Evolutionary conservation across 2,797 vertebrate genomes (phyloP).

Genomic region (Lacerta bilineata): DNA sequence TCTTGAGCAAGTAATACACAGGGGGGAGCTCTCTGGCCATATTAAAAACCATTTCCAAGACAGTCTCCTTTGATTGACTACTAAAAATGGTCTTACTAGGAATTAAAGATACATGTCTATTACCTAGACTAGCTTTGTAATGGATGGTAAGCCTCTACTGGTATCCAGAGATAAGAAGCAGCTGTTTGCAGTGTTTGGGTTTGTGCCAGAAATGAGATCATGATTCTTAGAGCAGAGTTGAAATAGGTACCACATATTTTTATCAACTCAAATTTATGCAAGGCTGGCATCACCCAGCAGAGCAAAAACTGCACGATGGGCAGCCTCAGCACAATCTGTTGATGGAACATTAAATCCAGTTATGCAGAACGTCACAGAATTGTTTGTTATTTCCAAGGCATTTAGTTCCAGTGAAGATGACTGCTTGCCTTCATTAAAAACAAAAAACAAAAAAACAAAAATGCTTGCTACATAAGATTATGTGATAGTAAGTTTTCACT

Average conservation of each 20-base stretch:
- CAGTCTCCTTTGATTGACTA: slow-evolving; percentile 59
- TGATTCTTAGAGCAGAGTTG: slow-evolving; percentile 64
- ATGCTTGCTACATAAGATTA: slow-evolving; percentile 52
- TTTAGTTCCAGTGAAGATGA: slow-evolving; percentile 59
- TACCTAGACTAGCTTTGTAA: slow-evolving; percentile 56
- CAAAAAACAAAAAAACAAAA: slow-evolving; percentile 56
- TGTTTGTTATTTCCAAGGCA: slow-evolving; percentile 72
- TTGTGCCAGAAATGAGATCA: slow-evolving; percentile 64
- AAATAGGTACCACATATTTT: slow-evolving; percentile 63
- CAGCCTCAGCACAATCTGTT: slow-evolving; percentile 65
- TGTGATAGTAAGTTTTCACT: slow-evolving; percentile 58
- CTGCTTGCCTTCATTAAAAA: slow-evolving; percentile 53
- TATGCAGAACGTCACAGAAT: slow-evolving; percentile 59
- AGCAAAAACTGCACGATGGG: slow-evolving; percentile 53
- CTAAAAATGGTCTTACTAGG: slow-evolving; percentile 62
- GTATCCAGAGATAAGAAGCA: slow-evolving; percentile 71
- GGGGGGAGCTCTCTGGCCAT: slow-evolving; percentile 43
- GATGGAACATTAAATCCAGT: slow-evolving; percentile 67
- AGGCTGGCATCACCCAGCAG: slow-evolving; percentile 66
- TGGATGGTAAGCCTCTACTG: slow-evolving; percentile 54
- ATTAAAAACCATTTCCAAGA: slow-evolving; percentile 59
- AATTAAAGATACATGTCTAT: slow-evolving; percentile 63
- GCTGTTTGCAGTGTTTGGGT: slow-evolving; percentile 53
- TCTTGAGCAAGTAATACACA: slow-evolving; percentile 54
- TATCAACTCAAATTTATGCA: slow-evolving; percentile 71